Evolutionary conservation across 2,888 invertebrate species (phyloP), one percentile per base, ranked within the genome.

Genomic region (Hirtodrosophila duncani): DNA sequence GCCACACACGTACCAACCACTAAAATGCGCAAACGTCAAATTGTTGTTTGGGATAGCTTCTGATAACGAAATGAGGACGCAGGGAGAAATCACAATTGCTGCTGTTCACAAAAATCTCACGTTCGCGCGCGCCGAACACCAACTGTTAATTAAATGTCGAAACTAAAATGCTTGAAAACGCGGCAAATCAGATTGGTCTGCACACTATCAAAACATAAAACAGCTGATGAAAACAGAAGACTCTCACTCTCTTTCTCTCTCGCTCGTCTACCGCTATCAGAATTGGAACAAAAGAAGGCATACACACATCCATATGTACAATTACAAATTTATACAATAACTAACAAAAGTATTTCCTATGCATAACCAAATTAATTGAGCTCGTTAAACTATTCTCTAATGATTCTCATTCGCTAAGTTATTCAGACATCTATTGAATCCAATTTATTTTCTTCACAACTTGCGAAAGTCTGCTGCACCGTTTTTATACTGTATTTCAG

Each of bases 141-240:
- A 21, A 23, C 16, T 11, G 11, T 20, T 27, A 41, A 14, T 31
- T 33, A 27, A 11, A 8, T 33, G 18, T 31, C 10, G 14, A 27
- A 13, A 23, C 17, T 9, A 3, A 4, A 3, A 34, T 26, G 36
- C 53, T 65, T 57, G 43, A 55, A 46, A 27, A 18, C 30, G 17
- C 20, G 29, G 42, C 26, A 50, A 71, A 74, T 62, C 75, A 64
- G 61, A 56, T 63, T 30, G 53, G 51, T 68, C n/a, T 53, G 57
- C 56, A 69, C 62, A 62, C 70, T 68, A 64, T 55, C 75, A 72
- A 71, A 75, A 72, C 75, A 75, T 55, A 63, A 63, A 72, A 72
- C 72, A 74, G 72, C 72, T 74, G 72, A 69, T 53, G 67, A 36
- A 8, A 43, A 34, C 43, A 51, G 21, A 16, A 18, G n/a, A 21